Conservation (phyloP, 2,888 invertebrate genomes). For the Axea sp. region DNA sequence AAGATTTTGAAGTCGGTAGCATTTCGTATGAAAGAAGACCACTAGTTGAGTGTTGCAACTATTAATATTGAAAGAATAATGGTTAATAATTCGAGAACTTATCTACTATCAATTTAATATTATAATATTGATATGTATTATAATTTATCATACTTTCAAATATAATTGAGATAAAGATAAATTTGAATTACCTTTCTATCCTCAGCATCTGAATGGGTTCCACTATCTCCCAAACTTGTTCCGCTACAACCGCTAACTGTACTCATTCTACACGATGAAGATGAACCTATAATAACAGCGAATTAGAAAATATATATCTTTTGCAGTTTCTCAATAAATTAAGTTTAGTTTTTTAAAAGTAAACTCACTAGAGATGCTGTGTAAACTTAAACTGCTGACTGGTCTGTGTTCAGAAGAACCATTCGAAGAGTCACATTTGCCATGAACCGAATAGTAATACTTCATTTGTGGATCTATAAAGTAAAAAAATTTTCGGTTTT, state of each 20-base stretch:
- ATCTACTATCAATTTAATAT: neutral
- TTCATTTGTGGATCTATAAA: too few species aligned
- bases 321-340: too few species aligned
- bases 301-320: too few species aligned
- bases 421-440: constrained; percentile 66
- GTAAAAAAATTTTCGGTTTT: too few species aligned
- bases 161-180: neutral
- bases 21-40: constrained; percentile 80
- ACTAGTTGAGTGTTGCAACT: constrained; percentile 69
- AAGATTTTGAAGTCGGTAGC: constrained; percentile 81
- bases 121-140: too few species aligned
- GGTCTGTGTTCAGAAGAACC: constrained; percentile 81
- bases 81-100: too few species aligned
- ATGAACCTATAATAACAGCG: constrained; percentile 81
- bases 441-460: constrained; percentile 66
- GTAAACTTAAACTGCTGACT: constrained; percentile 85
- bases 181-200: constrained; percentile 82
- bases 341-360: too few species aligned
- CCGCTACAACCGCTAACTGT: constrained; percentile 87
- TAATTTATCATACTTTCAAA: neutral
- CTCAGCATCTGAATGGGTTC: constrained; percentile 91
- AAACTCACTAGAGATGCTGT: constrained; percentile 84
- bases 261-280: constrained; percentile 89
- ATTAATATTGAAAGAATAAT: too few species aligned
- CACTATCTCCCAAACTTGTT: constrained; percentile 90